Evolutionary conservation across 2,113 vertebrate genomes (phyloP).

Genomic region (Misgurnus anguillicaudatus): DNA sequence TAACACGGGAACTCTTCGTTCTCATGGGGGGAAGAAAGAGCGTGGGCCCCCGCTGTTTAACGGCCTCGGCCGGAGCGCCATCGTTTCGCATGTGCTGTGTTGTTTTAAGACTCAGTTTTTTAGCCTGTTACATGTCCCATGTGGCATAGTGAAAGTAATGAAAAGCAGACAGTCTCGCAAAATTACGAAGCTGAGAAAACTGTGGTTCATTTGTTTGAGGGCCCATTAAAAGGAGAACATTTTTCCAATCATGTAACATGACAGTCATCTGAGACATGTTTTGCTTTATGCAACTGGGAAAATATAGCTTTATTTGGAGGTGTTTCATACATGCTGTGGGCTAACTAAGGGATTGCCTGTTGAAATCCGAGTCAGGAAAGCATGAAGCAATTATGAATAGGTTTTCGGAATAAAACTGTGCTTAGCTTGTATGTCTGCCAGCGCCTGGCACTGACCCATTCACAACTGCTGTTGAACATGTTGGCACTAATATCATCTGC

Average conservation of each 20-base stretch:
- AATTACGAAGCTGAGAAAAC: slow-evolving; percentile 10
- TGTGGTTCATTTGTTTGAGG: slow-evolving; percentile 33
- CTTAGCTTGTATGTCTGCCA: slow-evolving; percentile 26
- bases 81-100: slow-evolving; percentile 27
- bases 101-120: slow-evolving; percentile 27
- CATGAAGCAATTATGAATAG: slow-evolving; percentile 20
- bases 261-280: slow-evolving; percentile 14
- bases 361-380: slow-evolving; percentile 14
- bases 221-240: slow-evolving; percentile 19
- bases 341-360: slow-evolving; percentile 26
- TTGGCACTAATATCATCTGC: slow-evolving; percentile 31
- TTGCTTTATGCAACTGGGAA: slow-evolving; percentile 22
- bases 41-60: slow-evolving; percentile 23
- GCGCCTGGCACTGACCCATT: slow-evolving; percentile 32
- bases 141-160: neutral
- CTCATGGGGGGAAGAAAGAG: slow-evolving; percentile 1
- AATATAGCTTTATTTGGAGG: slow-evolving; percentile 13
- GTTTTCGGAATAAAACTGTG: slow-evolving; percentile 30
- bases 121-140: neutral
- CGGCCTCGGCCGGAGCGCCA: slow-evolving; percentile 3
- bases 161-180: slow-evolving; percentile 19
- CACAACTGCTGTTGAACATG: slow-evolving; percentile 36
- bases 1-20: slow-evolving; percentile 19
- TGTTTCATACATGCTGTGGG: slow-evolving; percentile 13
- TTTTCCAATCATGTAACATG: slow-evolving; percentile 40